Evolutionary conservation across 2,113 vertebrate species (phyloP).

Genomic region (Tor tambroides): DNA sequence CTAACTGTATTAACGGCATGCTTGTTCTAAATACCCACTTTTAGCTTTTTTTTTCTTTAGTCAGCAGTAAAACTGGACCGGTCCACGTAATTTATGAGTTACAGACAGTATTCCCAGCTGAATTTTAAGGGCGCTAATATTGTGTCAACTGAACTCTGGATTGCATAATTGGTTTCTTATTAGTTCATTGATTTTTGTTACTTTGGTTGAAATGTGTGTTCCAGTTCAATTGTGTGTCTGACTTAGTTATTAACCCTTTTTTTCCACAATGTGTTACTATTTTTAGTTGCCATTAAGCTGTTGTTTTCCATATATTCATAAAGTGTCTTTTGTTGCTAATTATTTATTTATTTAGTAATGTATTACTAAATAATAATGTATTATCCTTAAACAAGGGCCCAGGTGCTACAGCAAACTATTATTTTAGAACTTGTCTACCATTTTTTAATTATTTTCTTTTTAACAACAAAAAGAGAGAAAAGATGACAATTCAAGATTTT

Average conservation of each 20-base stretch:
- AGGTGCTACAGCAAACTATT: too few relatives aligned
- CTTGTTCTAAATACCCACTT: slow-evolving; percentile 25
- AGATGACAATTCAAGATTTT: too few relatives aligned
- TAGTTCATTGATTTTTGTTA: not conserved
- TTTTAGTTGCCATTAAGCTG: too few relatives aligned
- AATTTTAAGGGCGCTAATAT: not conserved
- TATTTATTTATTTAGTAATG: too few relatives aligned
- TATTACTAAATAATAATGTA: too few relatives aligned
- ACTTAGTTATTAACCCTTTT: not conserved
- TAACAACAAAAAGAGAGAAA: too few relatives aligned
- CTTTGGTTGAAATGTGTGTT: not conserved
- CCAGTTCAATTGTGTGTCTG: not conserved
- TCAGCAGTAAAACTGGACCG: slow-evolving; percentile 41
- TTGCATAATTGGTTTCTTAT: not conserved
- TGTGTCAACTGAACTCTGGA: not conserved
- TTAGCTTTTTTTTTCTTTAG: slow-evolving; percentile 37
- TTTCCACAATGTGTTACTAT: too few relatives aligned
- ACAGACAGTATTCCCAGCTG: not conserved
- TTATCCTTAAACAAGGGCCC: too few relatives aligned
- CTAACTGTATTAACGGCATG: slow-evolving; percentile 32
- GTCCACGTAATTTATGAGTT: not conserved
- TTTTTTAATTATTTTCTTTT: too few relatives aligned
- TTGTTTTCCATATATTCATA: too few relatives aligned
- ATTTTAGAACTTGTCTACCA: too few relatives aligned
- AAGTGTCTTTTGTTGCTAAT: too few relatives aligned